Evolutionary conservation across 2,888 invertebrate species (phyloP).

Genomic region (Tinea pellionella): DNA sequence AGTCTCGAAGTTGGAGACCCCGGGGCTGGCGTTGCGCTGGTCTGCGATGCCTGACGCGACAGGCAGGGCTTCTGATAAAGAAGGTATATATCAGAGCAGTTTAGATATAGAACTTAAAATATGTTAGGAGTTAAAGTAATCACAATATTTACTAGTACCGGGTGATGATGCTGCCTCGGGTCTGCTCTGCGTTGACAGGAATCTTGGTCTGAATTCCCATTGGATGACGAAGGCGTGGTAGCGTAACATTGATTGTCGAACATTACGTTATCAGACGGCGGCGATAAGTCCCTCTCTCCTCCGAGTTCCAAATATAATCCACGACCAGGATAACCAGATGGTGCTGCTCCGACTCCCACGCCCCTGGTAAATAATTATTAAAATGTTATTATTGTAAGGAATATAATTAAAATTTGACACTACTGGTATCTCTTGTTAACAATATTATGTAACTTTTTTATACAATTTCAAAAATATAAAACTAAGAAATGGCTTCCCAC

Average conservation of each 20-base stretch:
- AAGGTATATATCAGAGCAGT: background rate
- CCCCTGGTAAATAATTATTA: constrained; percentile 28
- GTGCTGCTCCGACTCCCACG: constrained; percentile 57
- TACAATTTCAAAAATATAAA: background rate
- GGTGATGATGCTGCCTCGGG: constrained; percentile 74
- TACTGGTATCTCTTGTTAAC: background rate
- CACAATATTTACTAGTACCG: constrained; percentile 36
- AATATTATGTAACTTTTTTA: background rate
- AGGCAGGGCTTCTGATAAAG: constrained; percentile 50
- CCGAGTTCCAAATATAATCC: constrained; percentile 82
- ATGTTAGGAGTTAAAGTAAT: background rate
- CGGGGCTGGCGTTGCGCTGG: constrained; percentile 80
- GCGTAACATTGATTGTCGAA: constrained; percentile 97
- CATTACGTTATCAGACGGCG: constrained; percentile 92
- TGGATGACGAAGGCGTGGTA: constrained; percentile 93
- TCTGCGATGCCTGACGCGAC: constrained; percentile 66
- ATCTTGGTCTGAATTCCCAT: constrained; percentile 91
- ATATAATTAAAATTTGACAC: background rate
- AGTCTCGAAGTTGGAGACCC: constrained; percentile 87
- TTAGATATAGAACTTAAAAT: too few relatives aligned
- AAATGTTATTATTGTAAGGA: constrained; percentile 18
- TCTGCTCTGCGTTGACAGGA: constrained; percentile 71
- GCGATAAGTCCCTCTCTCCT: constrained; percentile 79
- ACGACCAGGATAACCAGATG: constrained; percentile 75
- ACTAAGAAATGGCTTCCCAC: background rate